Percentiles rank a stretch among this genome's conserved stretches.
These are phyloP conservation scores for Mellilla xanthometata DNA, from an alignment of 2,888 invertebrate genomes.

Conservation along the genomic window DNA sequence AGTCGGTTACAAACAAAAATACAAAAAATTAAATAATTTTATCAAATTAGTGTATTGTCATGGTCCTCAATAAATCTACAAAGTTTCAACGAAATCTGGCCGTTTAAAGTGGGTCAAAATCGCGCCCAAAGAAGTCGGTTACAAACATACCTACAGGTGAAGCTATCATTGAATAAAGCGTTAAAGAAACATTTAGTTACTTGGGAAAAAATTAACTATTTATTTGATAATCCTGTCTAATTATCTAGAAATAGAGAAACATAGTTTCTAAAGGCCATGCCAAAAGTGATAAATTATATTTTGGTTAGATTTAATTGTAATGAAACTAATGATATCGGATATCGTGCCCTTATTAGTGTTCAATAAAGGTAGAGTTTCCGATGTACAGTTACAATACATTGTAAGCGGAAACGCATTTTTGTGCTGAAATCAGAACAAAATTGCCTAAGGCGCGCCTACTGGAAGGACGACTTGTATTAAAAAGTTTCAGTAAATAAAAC, in stretches of 20 bases:
- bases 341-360: neutral
- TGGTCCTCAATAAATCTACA: too few species aligned
- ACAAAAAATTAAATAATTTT: too few species aligned
- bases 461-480: constrained; percentile 7
- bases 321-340: neutral
- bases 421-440: constrained; percentile 1
- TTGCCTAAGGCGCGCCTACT: constrained; percentile 3
- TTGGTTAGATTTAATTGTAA: neutral
- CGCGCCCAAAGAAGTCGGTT: too few species aligned
- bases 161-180: too few species aligned
- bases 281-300: neutral
- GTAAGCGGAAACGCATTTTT: constrained; percentile 16
- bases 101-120: too few species aligned
- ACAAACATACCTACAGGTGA: too few species aligned
- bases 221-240: too few species aligned
- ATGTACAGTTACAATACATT: constrained; percentile 1
- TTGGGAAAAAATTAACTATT: too few species aligned
- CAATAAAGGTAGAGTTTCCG: neutral
- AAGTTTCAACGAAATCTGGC: too few species aligned
- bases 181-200: too few species aligned
- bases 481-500: neutral
- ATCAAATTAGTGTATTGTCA: too few species aligned
- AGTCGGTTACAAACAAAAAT: too few species aligned
- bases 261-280: neutral
- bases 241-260: neutral